Conservation (phyloP, 2,797 vertebrate species). For the Paguma larvata region DNA sequence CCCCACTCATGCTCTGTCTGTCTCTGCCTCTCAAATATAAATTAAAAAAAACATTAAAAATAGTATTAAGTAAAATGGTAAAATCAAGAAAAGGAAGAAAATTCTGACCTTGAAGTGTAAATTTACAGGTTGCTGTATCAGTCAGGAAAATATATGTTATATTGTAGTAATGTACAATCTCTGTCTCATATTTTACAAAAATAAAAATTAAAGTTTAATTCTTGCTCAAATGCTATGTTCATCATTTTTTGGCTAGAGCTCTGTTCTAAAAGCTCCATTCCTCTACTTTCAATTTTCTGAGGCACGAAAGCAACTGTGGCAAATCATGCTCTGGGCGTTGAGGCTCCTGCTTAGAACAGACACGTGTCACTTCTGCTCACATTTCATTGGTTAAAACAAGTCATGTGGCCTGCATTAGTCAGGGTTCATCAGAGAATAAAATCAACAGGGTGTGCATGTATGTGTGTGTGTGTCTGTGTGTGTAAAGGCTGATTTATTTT, state of each 20-base stretch:
- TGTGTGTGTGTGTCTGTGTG: background rate
- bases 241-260: background rate
- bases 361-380: background rate
- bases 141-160: constrained; percentile 24
- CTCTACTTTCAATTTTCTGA: background rate
- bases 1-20: too few species aligned
- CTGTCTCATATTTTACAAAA: background rate
- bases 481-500: background rate
- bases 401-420: background rate
- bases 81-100: constrained; percentile 3
- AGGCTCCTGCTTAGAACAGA: background rate
- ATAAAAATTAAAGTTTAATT: background rate
- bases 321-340: background rate
- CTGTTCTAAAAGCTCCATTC: background rate
- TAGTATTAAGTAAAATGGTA: background rate
- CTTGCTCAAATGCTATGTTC: background rate
- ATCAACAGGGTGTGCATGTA: background rate
- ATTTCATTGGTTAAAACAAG: background rate
- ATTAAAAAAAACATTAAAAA: background rate
- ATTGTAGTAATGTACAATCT: background rate
- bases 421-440: background rate
- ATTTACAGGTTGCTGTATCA: background rate
- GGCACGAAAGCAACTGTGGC: background rate
- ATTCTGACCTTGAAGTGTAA: background rate
- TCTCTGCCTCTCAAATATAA: too few species aligned